A percentile compares a stretch with the other conserved stretches of the same genome.
phyloP scores from a whole-genome alignment of 1,140 invertebrate species.

The Leucophenga varia region DNA sequence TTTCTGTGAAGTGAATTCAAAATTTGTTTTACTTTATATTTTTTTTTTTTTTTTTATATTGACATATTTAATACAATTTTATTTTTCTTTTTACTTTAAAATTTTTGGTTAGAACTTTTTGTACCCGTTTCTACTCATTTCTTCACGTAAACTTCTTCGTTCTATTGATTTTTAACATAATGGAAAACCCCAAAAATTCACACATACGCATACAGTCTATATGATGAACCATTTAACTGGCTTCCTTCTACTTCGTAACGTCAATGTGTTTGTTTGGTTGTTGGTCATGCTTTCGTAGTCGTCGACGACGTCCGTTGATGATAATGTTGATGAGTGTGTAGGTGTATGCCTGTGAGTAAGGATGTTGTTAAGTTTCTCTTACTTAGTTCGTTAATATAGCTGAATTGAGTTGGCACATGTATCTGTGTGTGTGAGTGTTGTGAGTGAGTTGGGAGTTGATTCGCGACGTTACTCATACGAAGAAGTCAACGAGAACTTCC shows the following conservation, averaged over 20 bases:
- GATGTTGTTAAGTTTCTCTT: too few species aligned
- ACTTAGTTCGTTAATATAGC: too few species aligned
- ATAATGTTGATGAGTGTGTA: too few species aligned
- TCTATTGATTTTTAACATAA: slow-evolving; percentile 57
- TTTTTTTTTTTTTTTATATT: too few species aligned
- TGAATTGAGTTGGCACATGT: slow-evolving; percentile 30
- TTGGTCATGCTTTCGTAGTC: too few species aligned
- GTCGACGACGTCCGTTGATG: too few species aligned
- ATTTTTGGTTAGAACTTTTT: slow-evolving; percentile 11
- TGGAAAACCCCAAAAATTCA: slow-evolving; percentile 48
- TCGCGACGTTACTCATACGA: slow-evolving; percentile 43
- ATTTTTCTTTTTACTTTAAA: too few species aligned
- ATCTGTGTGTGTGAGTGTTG: slow-evolving; percentile 15
- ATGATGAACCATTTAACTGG: slow-evolving; percentile 6
- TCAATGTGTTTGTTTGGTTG: too few species aligned
- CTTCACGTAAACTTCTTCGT: slow-evolving; percentile 36
- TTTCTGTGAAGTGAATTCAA: too few species aligned
- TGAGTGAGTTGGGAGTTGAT: slow-evolving; percentile 2
- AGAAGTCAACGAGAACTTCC: slow-evolving; percentile 8
- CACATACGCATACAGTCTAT: slow-evolving; percentile 19
- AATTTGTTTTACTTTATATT: neutral
- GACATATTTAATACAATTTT: neutral
- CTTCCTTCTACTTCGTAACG: too few species aligned
- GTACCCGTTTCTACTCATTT: neutral
- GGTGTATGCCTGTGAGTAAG: too few species aligned